Evolutionary conservation across 2,888 invertebrate genomes (phyloP), one percentile per base, ranked within the genome.

Genomic region (Liopterus haemorrhoidalis): DNA sequence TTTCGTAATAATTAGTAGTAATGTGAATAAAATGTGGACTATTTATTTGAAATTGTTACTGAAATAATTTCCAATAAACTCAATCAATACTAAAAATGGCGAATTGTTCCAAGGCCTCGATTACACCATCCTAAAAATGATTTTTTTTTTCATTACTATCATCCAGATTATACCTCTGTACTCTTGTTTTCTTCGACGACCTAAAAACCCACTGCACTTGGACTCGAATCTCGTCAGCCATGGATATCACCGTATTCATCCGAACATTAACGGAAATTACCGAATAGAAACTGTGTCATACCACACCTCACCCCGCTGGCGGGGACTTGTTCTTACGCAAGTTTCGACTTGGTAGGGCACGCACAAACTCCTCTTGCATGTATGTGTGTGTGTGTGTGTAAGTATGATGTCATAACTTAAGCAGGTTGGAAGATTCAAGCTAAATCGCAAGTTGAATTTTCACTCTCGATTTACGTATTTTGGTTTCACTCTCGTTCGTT

Each of bases 121-220:
- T n/a, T n/a, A n/a, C n/a, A n/a, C n/a, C n/a, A n/a, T n/a, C n/a
- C n/a, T n/a, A n/a, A n/a, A n/a, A n/a, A n/a, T n/a, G n/a, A n/a
- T n/a, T n/a, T n/a, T n/a, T n/a, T n/a, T n/a, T n/a, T n/a, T n/a
- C n/a, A n/a, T n/a, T n/a, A n/a, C n/a, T n/a, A n/a, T n/a, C n/a
- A n/a, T n/a, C n/a, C n/a, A n/a, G 41, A 40, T 40, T 41, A 16
- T 31, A 18, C 33, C 22, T 27, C 20, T 20, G 12, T 14, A 8
- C 27, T 41, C 35, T 39, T 46, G 28, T 45, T 28, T 40, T 49
- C 46, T 50, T 54, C 56, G 54, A 51, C 57, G 58, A 56, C 58
- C 58, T 52, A 58, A 43, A 56, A 56, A 55, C 58, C 57, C 44
- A 56, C 48, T 58, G 55, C 57, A 58, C 58, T 58, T 57, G 58